phyloP scores from a whole-genome alignment of 2,113 vertebrate species.

The Tringa solitaria region DNA sequence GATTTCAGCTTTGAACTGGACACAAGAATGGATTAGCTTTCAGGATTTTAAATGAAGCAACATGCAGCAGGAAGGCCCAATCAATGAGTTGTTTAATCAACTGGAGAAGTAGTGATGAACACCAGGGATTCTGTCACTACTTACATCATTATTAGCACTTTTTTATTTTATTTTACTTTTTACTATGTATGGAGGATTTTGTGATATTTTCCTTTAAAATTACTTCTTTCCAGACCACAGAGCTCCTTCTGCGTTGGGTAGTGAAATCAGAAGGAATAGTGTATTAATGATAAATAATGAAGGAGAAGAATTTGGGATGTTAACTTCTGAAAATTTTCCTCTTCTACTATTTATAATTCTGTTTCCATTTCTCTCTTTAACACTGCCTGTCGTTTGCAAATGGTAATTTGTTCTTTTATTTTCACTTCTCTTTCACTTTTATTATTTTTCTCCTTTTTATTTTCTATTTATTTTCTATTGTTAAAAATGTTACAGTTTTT shows the following conservation, averaged over 20 bases:
- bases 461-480: not conserved
- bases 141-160: not conserved
- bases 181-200: not conserved
- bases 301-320: not conserved
- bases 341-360: not conserved
- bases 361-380: not conserved
- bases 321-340: not conserved
- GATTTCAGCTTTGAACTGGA: not conserved
- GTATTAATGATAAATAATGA: not conserved
- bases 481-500: not conserved
- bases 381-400: not conserved
- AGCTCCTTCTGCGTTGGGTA: not conserved
- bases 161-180: not conserved
- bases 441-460: not conserved
- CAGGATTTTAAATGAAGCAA: slow-evolving; percentile 31
- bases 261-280: not conserved
- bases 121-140: not conserved
- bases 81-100: not conserved
- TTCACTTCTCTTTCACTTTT: not conserved
- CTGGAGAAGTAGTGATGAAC: not conserved
- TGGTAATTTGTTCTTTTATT: not conserved
- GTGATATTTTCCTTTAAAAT: not conserved
- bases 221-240: not conserved
- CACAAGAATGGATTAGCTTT: slow-evolving; percentile 1
- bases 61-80: not conserved